Conservation (phyloP, 2,797 vertebrate species). For the Helostoma temminkii region DNA sequence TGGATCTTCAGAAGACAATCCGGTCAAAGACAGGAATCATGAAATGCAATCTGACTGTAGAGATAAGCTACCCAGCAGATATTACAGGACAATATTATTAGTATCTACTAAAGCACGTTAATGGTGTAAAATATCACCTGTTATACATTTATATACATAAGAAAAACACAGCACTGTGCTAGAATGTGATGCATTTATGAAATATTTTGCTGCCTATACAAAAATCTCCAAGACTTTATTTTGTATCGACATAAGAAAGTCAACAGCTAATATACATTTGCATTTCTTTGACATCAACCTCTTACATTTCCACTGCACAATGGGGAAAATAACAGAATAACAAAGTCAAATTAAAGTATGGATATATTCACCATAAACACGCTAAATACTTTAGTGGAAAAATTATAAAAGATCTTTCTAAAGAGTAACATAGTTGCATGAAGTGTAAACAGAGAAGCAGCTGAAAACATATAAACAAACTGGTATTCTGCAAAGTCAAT, state of each 20-base stretch:
- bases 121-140: slow-evolving; percentile 58
- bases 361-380: slow-evolving; percentile 12
- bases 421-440: slow-evolving; percentile 4
- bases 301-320: slow-evolving; percentile 43
- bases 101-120: slow-evolving; percentile 57
- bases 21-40: slow-evolving; percentile 14
- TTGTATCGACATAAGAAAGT: slow-evolving; percentile 68
- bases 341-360: slow-evolving; percentile 8
- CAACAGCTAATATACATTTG: slow-evolving; percentile 36
- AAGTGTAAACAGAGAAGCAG: slow-evolving; percentile 29
- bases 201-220: slow-evolving; percentile 73
- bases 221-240: slow-evolving; percentile 74
- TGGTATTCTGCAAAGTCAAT: slow-evolving; percentile 26
- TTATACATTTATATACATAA: slow-evolving; percentile 71
- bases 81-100: slow-evolving; percentile 47
- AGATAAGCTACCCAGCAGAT: slow-evolving; percentile 55
- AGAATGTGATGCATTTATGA: slow-evolving; percentile 53
- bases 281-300: slow-evolving; percentile 57
- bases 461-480: slow-evolving; percentile 22
- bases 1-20: slow-evolving; percentile 1
- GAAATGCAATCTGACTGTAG: slow-evolving; percentile 19
- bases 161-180: slow-evolving; percentile 60
- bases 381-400: slow-evolving; percentile 1
- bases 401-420: neutral
- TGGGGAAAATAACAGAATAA: slow-evolving; percentile 1